phyloP scores from a whole-genome alignment of 2,797 vertebrate genomes.

The Naso thynnoides region DNA sequence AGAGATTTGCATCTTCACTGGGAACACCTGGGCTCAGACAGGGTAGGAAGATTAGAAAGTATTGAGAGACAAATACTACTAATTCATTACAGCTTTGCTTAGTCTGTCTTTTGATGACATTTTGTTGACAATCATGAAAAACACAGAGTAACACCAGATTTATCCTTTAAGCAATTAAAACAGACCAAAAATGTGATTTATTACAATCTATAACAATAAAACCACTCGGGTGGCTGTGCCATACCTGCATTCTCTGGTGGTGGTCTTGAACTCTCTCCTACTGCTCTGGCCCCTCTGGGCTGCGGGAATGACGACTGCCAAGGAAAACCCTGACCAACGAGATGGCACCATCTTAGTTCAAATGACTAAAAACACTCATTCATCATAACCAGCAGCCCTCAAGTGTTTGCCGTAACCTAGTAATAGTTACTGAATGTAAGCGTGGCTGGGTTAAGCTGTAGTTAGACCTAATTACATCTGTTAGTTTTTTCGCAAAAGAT shows the following conservation, averaged over 20 bases:
- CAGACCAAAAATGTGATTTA: background rate
- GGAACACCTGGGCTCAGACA: background rate
- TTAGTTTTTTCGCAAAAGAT: slow-evolving; percentile 34
- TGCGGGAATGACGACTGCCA: slow-evolving; percentile 91
- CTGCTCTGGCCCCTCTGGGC: slow-evolving; percentile 86
- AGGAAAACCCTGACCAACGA: slow-evolving; percentile 86
- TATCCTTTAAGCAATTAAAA: background rate
- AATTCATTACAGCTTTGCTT: too few relatives aligned
- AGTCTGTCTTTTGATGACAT: background rate
- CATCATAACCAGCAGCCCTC: slow-evolving; percentile 33
- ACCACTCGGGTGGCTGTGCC: background rate
- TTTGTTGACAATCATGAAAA: background rate
- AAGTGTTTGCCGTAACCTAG: slow-evolving; percentile 39
- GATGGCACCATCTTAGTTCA: slow-evolving; percentile 12
- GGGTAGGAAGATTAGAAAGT: background rate
- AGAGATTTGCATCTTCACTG: background rate
- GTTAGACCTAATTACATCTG: slow-evolving; percentile 29
- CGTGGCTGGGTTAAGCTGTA: slow-evolving; percentile 28
- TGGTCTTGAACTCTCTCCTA: slow-evolving; percentile 86
- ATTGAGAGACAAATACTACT: background rate
- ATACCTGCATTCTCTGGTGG: slow-evolving; percentile 91
- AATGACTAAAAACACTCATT: background rate
- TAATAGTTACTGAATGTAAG: slow-evolving; percentile 42
- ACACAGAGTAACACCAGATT: background rate
- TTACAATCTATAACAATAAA: background rate